Base-by-base conservation (phyloP, 2,797 vertebrate genomes). In the Lepus townsendii region DNA sequence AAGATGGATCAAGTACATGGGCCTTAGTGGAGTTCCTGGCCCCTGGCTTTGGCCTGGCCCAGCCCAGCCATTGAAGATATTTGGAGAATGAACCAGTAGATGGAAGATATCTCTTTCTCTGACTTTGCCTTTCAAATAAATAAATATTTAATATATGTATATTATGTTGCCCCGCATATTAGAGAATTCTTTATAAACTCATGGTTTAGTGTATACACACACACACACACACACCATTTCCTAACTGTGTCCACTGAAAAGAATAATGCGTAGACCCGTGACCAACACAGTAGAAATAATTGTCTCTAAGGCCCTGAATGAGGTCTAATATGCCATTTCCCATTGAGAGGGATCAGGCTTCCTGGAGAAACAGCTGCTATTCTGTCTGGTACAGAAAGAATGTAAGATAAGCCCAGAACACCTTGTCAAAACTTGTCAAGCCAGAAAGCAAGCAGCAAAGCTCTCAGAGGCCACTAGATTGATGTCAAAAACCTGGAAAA, bases 341-440 rank as follows among this genome's bases (percentile, higher is more conserved):
- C 63, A 50, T 14, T 92, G 14, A 89, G 86, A 35, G 57, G 93
- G 91, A n/a, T 14, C 26, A 60, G 7, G 5, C 17, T 78, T 65
- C 90, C 82, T 57, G 20, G 75, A 85, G 88, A 95, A 94, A 65
- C 38, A n/a, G 42, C 72, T 57, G n/a, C 66, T 80, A 72, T 76
- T 92, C 32, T 42, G 17, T 73, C 76, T 52, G 16, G 68, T n/a
- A 80, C 2, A 80, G 77, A 72, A 83, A 92, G 73, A 32, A 35
- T 3, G n/a, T 30, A 71, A 72, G 75, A 75, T 83, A 92, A 92
- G 26, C 52, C 63, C 66, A 24, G 76, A 95, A 84, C 27, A 93
- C 50, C 50, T 83, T 57, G 9, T 69, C 76, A 86, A 79, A 71
- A 14, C 47, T 83, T 57, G 9, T 69, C 76, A 86, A 79, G 66